phyloP scores from a whole-genome alignment of 37 sponge, comb jelly and placozoan genomes.

The Agelas oroides region DNA sequence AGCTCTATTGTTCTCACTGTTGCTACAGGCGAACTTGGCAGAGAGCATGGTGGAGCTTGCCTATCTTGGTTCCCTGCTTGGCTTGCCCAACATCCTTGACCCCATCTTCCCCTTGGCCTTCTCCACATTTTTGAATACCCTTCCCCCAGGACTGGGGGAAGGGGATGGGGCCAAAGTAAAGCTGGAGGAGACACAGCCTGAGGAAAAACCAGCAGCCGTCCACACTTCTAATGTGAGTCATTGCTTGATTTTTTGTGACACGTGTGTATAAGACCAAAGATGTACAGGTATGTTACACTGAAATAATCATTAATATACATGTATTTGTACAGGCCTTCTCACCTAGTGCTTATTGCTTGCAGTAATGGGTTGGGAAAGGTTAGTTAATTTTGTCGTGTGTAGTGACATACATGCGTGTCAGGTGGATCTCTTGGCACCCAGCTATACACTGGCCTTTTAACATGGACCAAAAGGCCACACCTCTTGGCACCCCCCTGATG shows the following conservation, averaged over 20 bases:
- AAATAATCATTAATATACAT: too few species aligned
- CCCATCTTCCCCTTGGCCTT: constrained; percentile 64
- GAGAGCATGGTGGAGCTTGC: constrained; percentile 52
- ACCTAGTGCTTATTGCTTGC: background rate
- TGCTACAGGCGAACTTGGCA: constrained; percentile 23
- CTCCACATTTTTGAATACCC: constrained; percentile 50
- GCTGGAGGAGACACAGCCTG: background rate
- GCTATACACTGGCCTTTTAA: too few species aligned
- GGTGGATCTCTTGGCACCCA: too few species aligned
- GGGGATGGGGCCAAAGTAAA: background rate
- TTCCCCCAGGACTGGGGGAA: background rate
- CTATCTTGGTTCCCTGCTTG: constrained; percentile 58
- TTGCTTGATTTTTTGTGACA: background rate
- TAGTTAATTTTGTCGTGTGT: too few species aligned
- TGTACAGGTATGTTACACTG: too few species aligned
- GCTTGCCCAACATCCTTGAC: constrained; percentile 59
- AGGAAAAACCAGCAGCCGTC: background rate
- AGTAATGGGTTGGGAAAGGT: too few species aligned
- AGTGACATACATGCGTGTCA: too few species aligned
- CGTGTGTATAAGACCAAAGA: too few species aligned
- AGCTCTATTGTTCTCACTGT: too few species aligned
- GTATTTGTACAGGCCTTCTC: background rate
- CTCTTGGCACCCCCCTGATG: too few species aligned
- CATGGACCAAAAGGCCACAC: too few species aligned
- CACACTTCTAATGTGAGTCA: constrained; percentile 41